Percentiles rank a stretch among this genome's conserved stretches.
Evolutionary conservation across 2,888 invertebrate genomes (phyloP).

Genomic region (Eudasyphora cyanicolor): DNA sequence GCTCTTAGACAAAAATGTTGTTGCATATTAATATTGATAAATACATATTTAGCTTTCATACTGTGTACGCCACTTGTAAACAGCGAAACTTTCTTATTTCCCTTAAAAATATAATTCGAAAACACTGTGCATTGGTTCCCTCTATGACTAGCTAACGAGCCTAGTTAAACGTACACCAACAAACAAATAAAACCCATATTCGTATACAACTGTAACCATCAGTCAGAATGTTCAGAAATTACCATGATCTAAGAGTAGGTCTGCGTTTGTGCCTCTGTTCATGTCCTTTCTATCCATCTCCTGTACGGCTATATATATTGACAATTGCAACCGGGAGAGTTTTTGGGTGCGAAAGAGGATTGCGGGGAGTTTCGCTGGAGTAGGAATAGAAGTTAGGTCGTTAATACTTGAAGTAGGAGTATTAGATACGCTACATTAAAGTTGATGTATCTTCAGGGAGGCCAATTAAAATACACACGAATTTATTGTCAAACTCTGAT

Average conservation of each 20-base stretch:
- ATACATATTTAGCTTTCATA: no score
- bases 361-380: neutral
- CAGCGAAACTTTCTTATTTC: neutral
- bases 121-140: neutral
- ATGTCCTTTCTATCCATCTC: no score
- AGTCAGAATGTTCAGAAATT: conserved; percentile 22
- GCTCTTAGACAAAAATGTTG: no score
- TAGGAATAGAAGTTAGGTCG: conserved; percentile 59
- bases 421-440: conserved; percentile 66
- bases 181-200: neutral
- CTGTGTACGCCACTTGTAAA: no score
- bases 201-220: neutral
- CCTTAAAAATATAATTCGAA: neutral
- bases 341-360: neutral
- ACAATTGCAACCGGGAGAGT: conserved; percentile 7
- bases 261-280: neutral
- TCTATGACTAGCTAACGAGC: conserved; percentile 20
- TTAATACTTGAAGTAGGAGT: conserved; percentile 63
- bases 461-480: conserved; percentile 66
- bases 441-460: conserved; percentile 64
- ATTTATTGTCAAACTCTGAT: conserved; percentile 59
- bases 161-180: neutral
- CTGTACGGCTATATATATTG: neutral
- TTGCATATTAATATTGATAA: no score
- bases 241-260: conserved; percentile 25